Conservation (phyloP, 2,888 invertebrate genomes). For the Melikaiella ostensackeni region DNA sequence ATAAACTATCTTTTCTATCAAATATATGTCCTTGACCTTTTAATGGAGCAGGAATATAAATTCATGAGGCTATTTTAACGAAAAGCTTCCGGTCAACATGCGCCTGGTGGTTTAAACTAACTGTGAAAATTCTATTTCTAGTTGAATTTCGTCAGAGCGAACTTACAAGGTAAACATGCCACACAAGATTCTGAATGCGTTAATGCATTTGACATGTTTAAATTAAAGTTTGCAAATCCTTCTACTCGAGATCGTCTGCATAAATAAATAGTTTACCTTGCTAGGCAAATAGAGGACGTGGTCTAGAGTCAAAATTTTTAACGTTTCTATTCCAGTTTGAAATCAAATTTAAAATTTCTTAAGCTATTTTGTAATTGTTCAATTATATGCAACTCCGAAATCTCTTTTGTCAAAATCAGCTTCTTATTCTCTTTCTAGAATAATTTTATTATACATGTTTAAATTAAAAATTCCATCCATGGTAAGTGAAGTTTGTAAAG, state of each 20-base stretch:
- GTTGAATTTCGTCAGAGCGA: slow-evolving; percentile 18
- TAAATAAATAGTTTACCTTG: slow-evolving; percentile 19
- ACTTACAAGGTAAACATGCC: background rate
- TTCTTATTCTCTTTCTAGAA: too few species aligned
- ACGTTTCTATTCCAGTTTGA: background rate
- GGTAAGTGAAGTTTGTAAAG: background rate
- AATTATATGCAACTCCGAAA: too few species aligned
- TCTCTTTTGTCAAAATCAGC: too few species aligned
- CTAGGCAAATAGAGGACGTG: background rate
- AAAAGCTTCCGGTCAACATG: background rate
- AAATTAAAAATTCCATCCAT: slow-evolving; percentile 2
- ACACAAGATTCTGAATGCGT: slow-evolving; percentile 1
- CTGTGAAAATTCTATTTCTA: slow-evolving; percentile 9
- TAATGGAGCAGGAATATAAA: background rate
- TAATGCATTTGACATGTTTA: slow-evolving; percentile 32
- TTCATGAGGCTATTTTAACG: background rate
- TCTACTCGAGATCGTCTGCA: background rate
- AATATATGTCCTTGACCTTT: background rate
- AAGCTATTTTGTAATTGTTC: too few species aligned
- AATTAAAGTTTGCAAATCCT: slow-evolving; percentile 7
- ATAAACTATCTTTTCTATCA: background rate
- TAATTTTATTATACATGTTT: background rate
- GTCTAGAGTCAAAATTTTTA: background rate
- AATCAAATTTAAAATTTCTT: too few species aligned
- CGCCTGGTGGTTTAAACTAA: background rate